phyloP scores from a whole-genome alignment of 2,888 invertebrate genomes.

The Malachius bipustulatus region DNA sequence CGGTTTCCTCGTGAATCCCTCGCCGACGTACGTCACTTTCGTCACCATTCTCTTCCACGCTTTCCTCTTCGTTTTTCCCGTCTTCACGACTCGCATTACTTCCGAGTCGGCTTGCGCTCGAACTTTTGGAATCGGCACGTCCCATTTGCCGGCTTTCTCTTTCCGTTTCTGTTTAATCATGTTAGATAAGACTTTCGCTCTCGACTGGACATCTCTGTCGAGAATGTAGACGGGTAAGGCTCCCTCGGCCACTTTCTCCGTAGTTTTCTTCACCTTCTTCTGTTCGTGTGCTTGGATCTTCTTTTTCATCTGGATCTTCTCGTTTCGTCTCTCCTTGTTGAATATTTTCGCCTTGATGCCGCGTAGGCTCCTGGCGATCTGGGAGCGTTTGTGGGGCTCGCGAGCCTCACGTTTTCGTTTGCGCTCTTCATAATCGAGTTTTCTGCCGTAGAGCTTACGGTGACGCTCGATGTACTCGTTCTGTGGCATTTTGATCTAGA shows the following conservation, averaged over 20 bases:
- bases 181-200: conserved; percentile 93
- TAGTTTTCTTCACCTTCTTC: conserved; percentile 73
- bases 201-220: conserved; percentile 87
- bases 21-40: conserved; percentile 95
- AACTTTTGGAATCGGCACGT: conserved; percentile 98
- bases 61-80: conserved; percentile 87
- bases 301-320: conserved; percentile 99
- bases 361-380: conserved; percentile 81
- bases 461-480: conserved; percentile 99
- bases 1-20: conserved; percentile 96
- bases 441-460: conserved; percentile 88
- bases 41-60: conserved; percentile 99
- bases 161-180: conserved; percentile 99
- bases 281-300: conserved; percentile 97
- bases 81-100: conserved; percentile 85
- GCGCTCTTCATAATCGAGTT: conserved; percentile 95
- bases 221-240: conserved; percentile 94
- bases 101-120: conserved; percentile 93
- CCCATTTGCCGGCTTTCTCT: conserved; percentile 99
- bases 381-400: conserved; percentile 80
- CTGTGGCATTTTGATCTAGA: conserved; percentile 93
- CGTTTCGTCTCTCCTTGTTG: conserved; percentile 91
- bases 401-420: conserved; percentile 93
- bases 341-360: conserved; percentile 97
- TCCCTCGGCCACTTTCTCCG: conserved; percentile 75